These are phyloP conservation scores for Zosterops lateralis DNA, from an alignment of 2,113 vertebrate species.

Conservation along the genomic window DNA sequence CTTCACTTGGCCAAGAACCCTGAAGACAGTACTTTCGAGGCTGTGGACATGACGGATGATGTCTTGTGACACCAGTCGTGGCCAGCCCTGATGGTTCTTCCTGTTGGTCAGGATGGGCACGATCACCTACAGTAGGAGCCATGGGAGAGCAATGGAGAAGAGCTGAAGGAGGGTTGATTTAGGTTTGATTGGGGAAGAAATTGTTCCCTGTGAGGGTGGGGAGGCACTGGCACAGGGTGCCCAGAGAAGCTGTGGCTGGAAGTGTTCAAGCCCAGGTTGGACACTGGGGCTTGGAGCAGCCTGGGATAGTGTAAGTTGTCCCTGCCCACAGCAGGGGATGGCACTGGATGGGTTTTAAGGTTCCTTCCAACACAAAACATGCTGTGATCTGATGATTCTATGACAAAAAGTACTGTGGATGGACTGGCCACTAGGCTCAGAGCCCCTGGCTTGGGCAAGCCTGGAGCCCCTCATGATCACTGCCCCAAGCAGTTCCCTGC, in stretches of 20 bases:
- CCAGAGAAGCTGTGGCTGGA: background rate
- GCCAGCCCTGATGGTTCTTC: conserved; percentile 83
- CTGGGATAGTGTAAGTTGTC: background rate
- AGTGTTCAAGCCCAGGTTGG: rapidly evolving
- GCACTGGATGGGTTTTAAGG: rapidly evolving
- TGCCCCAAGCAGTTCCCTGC: background rate
- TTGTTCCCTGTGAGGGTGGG: background rate
- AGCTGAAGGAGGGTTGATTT: background rate
- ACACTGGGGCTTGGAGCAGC: rapidly evolving
- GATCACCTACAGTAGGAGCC: conserved; percentile 76
- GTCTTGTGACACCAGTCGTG: conserved; percentile 83
- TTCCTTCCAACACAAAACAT: background rate
- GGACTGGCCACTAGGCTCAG: rapidly evolving
- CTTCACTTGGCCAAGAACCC: conserved; percentile 81
- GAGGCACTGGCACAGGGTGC: background rate
- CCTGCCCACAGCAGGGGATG: background rate
- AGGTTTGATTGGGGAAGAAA: background rate
- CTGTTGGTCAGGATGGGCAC: conserved; percentile 81
- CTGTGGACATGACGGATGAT: conserved; percentile 74
- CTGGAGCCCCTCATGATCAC: background rate
- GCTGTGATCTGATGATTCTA: background rate
- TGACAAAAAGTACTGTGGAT: background rate
- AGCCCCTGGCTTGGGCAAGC: background rate
- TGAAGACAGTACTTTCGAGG: conserved; percentile 76
- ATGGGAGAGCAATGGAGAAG: rapidly evolving